Percentiles rank a stretch among this genome's conserved stretches.
These are phyloP conservation scores for Ooceraea biroi DNA, from an alignment of 1,140 invertebrate genomes.

Conservation along the genomic window DNA sequence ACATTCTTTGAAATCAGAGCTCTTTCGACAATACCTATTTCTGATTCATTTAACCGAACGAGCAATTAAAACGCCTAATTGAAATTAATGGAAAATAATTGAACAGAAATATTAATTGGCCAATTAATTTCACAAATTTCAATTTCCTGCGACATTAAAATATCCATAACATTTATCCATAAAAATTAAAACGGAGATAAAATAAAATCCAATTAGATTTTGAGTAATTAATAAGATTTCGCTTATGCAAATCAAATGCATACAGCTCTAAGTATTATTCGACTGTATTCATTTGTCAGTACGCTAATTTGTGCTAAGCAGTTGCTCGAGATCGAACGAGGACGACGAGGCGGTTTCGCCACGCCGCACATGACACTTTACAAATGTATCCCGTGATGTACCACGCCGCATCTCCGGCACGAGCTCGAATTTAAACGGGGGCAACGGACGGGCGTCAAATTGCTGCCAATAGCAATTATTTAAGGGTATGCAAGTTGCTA, in stretches of 20 bases:
- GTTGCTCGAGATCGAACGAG: neutral
- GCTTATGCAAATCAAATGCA: too few relatives aligned
- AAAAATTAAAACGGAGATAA: neutral
- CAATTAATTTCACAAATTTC: neutral
- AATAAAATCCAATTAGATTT: neutral
- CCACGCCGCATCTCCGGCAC: too few relatives aligned
- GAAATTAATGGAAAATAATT: neutral
- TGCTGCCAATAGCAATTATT: slow-evolving; percentile 49
- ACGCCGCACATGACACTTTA: slow-evolving; percentile 58
- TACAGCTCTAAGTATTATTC: neutral
- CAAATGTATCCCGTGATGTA: slow-evolving; percentile 48
- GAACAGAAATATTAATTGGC: neutral
- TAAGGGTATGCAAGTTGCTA: slow-evolving; percentile 51
- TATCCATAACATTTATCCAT: neutral
- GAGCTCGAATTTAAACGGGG: neutral
- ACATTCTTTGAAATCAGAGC: too few relatives aligned
- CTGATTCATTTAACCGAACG: neutral
- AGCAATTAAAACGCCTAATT: neutral
- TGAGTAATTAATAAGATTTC: too few relatives aligned
- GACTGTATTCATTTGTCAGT: neutral
- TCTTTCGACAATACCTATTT: too few relatives aligned
- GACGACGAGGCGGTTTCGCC: slow-evolving; percentile 23
- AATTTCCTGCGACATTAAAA: neutral
- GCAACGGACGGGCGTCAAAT: slow-evolving; percentile 31
- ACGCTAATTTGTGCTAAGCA: neutral